Evolutionary conservation across 1,140 invertebrate species (phyloP).

Genomic region (Heliothis virescens): DNA sequence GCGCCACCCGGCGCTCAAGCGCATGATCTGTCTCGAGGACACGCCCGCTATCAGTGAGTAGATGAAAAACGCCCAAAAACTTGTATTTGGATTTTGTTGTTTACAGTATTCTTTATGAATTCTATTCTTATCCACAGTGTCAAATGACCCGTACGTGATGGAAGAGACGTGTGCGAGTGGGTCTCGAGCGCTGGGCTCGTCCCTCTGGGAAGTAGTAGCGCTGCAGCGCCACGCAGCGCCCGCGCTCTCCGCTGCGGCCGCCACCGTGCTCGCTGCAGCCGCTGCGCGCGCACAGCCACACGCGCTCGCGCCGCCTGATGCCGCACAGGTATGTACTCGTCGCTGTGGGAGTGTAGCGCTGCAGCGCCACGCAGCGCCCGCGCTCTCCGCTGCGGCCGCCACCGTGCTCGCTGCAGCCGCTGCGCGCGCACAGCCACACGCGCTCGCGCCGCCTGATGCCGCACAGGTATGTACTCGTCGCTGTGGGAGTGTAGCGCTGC

Average conservation of each 20-base stretch:
- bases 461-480: too few relatives aligned
- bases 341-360: too few relatives aligned
- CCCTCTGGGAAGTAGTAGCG: constrained; percentile 96
- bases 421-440: too few relatives aligned
- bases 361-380: too few relatives aligned
- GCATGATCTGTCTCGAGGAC: constrained; percentile 89
- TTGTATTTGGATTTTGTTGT: not conserved
- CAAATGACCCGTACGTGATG: constrained; percentile 93
- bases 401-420: too few relatives aligned
- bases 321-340: too few relatives aligned
- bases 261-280: constrained; percentile 60
- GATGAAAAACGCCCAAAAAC: not conserved
- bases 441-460: too few relatives aligned
- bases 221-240: constrained; percentile 85
- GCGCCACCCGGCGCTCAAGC: constrained; percentile 93
- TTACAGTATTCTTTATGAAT: not conserved
- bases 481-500: too few relatives aligned
- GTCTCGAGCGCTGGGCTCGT: constrained; percentile 94
- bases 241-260: constrained; percentile 67
- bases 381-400: too few relatives aligned
- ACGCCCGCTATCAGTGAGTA: constrained; percentile 79
- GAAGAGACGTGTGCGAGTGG: constrained; percentile 92
- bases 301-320: too few relatives aligned
- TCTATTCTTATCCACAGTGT: constrained; percentile 69
- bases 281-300: too few relatives aligned